Conservation (phyloP, 2,113 vertebrate genomes). For the Entelurus aequoreus region DNA sequence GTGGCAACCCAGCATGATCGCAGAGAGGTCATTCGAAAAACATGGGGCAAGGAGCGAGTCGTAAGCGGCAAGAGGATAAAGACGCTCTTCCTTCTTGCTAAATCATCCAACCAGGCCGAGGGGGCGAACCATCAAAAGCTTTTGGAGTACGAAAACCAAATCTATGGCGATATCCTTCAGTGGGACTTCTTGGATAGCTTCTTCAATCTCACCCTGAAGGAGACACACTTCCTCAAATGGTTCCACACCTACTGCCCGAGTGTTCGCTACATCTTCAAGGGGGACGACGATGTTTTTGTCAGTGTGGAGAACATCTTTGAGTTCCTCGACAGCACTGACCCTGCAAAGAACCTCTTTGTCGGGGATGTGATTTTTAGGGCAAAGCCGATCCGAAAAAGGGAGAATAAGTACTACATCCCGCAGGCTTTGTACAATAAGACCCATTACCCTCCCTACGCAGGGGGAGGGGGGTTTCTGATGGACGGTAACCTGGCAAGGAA, state of each 20-base stretch:
- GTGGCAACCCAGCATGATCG: constrained; percentile 89
- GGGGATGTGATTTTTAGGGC: constrained; percentile 87
- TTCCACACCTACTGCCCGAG: constrained; percentile 82
- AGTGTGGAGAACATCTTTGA: constrained; percentile 86
- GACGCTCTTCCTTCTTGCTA: constrained; percentile 85
- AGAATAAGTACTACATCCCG: constrained; percentile 95
- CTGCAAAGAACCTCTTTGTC: constrained; percentile 76
- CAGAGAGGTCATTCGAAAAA: constrained; percentile 87
- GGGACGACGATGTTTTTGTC: constrained; percentile 90
- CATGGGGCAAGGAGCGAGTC: constrained; percentile 85
- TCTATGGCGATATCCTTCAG: constrained; percentile 89
- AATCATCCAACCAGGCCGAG: constrained; percentile 79
- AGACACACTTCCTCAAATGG: constrained; percentile 96
- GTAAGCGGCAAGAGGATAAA: constrained; percentile 75
- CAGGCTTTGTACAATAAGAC: constrained; percentile 78
- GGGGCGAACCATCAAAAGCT: constrained; percentile 89
- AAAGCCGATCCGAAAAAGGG: constrained; percentile 84
- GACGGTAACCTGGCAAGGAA: constrained; percentile 74
- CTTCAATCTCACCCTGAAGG: constrained; percentile 97
- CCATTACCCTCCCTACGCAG: constrained; percentile 88
- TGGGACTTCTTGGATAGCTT: constrained; percentile 97
- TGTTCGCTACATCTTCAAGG: constrained; percentile 85
- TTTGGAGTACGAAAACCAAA: constrained; percentile 86
- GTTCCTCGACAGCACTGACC: constrained; percentile 73
- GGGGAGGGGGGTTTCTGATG: constrained; percentile 94